Base-by-base conservation (phyloP, 2,888 invertebrate genomes). In the Lasioglossum villosulum region DNA sequence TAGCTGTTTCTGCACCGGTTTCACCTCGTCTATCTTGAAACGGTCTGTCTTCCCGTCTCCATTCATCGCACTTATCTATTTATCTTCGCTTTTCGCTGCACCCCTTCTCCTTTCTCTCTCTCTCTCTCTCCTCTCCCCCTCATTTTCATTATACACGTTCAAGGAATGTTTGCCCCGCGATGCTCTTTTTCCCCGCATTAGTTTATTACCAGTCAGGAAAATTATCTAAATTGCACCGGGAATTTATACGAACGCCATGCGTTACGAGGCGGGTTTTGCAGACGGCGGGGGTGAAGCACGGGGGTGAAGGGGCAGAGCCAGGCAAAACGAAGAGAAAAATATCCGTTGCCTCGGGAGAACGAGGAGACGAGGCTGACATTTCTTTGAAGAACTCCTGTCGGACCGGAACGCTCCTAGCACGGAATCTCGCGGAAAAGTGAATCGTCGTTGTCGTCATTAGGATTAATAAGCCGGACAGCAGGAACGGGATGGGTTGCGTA, bases 401-500 rank as follows among this genome's bases (percentile, higher is more conserved):
- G 56, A 78, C 27, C 75, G 80, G 39, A 80, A 74, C 78, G 34
- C 48, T 37, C 59, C n/a, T 42, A 74, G 48, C 83, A 2, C 88
- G 89, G 90, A 92, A 91, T 91, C 88, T 88, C 83, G 8, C 8
- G 90, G 78, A 92, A 91, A 91, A 91, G 88, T 89, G 92, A 92
- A 91, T 92, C 90, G 91, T 88, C 68, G 82, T 89, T 90, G 90
- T 90, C 86, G 90, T 89, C 92, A 91, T 91, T 92, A 79, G 86
- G 83, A 93, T 93, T 92, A 92, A 93, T 93, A 93, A 92, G 80
- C 89, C 88, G 89, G 90, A 90, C 91, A 90, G 81, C 89, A 87
- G 89, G 89, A 89, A 89, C 90, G 87, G 90, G 91, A 92, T 90
- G 85, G 86, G 88, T 93, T 93, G 92, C 92, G 91, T 91, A 92